Conservation (phyloP, 2,113 vertebrate genomes). For the Oceanites oceanicus region DNA sequence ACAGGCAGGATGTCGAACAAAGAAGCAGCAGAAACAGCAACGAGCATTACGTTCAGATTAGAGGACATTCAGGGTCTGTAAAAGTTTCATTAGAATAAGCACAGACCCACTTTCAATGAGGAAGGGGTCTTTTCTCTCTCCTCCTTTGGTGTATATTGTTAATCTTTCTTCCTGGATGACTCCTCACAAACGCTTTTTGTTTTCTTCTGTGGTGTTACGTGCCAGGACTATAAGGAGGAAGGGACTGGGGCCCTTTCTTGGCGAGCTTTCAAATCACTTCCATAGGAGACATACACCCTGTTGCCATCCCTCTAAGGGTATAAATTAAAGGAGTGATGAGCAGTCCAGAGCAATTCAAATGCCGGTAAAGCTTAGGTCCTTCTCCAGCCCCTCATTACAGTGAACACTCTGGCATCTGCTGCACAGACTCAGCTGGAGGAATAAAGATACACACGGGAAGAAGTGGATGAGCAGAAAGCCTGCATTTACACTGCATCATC, state of each 20-base stretch:
- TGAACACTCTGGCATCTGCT: constrained; percentile 68
- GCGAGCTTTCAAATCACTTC: constrained; percentile 77
- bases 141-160: constrained; percentile 70
- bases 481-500: constrained; percentile 66
- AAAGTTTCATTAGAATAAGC: constrained; percentile 77
- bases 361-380: constrained; percentile 67
- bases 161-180: constrained; percentile 80
- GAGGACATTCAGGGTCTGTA: constrained; percentile 69
- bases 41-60: constrained; percentile 74
- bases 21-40: constrained; percentile 65
- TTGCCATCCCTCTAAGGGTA: constrained; percentile 74
- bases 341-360: constrained; percentile 75
- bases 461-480: constrained; percentile 67
- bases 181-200: constrained; percentile 80
- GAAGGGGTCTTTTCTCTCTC: constrained; percentile 49
- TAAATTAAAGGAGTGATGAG: constrained; percentile 79
- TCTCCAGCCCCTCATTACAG: constrained; percentile 68
- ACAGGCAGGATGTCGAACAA: constrained; percentile 70
- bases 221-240: constrained; percentile 77
- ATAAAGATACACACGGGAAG: constrained; percentile 65
- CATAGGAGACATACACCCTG: constrained; percentile 71
- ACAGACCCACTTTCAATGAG: constrained; percentile 74
- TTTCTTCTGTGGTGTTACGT: constrained; percentile 75
- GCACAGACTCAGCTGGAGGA: constrained; percentile 57
- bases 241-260: constrained; percentile 71